Percentiles rank a stretch among this genome's conserved stretches.
phyloP scores from a whole-genome alignment of 2,797 vertebrate genomes.

The Anguilla pacifica region DNA sequence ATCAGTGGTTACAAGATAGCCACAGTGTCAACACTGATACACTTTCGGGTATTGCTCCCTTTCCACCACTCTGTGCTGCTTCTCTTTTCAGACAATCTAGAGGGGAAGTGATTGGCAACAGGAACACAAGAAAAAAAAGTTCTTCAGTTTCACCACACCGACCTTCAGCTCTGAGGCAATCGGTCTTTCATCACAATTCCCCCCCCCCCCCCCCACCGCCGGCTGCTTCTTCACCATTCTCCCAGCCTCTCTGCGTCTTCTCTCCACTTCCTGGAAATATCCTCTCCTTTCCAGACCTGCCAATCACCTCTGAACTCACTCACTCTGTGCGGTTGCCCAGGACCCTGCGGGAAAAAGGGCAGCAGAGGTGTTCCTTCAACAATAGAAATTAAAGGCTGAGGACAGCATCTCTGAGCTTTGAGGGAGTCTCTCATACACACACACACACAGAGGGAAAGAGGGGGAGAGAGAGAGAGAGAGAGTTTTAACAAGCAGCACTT shows the following conservation, averaged over 20 bases:
- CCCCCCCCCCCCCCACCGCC: no score
- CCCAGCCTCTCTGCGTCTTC: background rate
- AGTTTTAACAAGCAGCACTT: no score
- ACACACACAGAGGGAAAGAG: background rate
- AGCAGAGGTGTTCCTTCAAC: background rate
- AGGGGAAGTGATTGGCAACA: background rate
- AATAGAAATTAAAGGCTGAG: background rate
- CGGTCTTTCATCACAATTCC: background rate
- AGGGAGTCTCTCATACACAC: background rate
- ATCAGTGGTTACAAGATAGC: background rate
- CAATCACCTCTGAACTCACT: background rate
- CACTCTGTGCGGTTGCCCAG: background rate
- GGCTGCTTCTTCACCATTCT: background rate
- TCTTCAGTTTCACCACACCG: background rate
- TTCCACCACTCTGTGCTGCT: background rate
- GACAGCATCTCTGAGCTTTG: background rate
- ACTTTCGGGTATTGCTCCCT: background rate
- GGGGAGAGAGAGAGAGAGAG: no score
- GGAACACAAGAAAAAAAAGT: background rate
- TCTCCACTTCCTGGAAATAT: background rate
- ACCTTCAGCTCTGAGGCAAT: background rate
- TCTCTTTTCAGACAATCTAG: background rate
- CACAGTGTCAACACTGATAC: background rate
- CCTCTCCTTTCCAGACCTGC: background rate
- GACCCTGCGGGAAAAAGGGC: background rate